Evolutionary conservation across 2,888 invertebrate species (phyloP), one percentile per base, ranked within the genome.

Genomic region (Cyaniris semiargus): DNA sequence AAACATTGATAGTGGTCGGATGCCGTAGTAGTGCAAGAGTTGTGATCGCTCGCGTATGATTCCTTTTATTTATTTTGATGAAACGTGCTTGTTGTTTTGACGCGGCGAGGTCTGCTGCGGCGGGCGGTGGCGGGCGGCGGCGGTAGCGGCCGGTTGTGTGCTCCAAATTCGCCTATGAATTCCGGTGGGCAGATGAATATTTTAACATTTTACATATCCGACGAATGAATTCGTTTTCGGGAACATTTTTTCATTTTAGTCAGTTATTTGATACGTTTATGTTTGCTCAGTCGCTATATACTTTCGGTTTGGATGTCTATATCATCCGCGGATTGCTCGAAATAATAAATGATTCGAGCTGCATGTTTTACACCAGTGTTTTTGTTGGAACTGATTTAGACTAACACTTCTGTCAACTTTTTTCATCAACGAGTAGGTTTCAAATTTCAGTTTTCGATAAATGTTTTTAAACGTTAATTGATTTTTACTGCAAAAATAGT

Each of bases 121-220:
- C 86, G 53, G 18, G 18, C 53, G 53, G 18, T 18, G 53, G 13
- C 53, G 18, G 15, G 48, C 48, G 38, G 87, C 88, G 87, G 86
- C 87, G 87, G 87, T 87, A 85, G 86, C 86, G 87, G 87, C 88
- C 89, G 89, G 89, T 86, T 89, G 90, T 87, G 86, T 85, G 83
- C 82, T 83, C 86, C 86, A 88, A 86, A 89, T 89, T 89, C 88
- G 86, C 83, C 88, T 89, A 89, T 91, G 92, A 91, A 92, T 91
- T 91, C 90, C 90, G 87, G 88, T 84, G 87, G 88, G 88, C 89
- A 91, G 91, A 92, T 92, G 93, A 92, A 92, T 92, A 90, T 88
- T 91, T 92, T 90, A 90, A 91, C 89, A 91, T 93, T 93, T 92
- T 92, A 92, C 91, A 92, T 90, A 91, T 90, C 89, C 90, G 87